phyloP scores from a whole-genome alignment of 1,140 invertebrate genomes.

The Thaumetopoea pityocampa region DNA sequence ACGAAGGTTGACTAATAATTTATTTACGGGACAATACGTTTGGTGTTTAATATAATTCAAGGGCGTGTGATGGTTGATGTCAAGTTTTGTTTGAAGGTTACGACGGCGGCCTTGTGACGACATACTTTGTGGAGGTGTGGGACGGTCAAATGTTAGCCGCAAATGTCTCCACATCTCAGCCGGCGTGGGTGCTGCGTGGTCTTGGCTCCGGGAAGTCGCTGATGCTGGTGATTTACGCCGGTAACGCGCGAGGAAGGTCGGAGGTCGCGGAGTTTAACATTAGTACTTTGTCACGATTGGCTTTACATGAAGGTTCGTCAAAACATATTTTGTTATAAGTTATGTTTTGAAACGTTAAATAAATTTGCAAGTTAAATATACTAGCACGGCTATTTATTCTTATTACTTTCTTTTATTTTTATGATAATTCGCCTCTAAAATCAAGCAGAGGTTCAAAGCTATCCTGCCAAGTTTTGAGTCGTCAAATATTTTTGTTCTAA shows the following conservation, averaged over 20 bases:
- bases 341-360: neutral
- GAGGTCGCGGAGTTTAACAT: conserved; percentile 70
- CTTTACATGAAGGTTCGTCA: conserved; percentile 56
- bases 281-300: conserved; percentile 52
- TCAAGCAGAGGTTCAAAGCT: too few species aligned
- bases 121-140: conserved; percentile 86
- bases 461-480: too few species aligned
- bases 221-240: conserved; percentile 77
- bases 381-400: too few species aligned
- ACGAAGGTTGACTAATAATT: neutral
- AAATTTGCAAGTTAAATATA: neutral
- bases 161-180: conserved; percentile 69
- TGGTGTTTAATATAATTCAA: neutral
- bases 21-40: neutral
- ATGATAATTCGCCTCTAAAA: too few species aligned
- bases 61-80: neutral
- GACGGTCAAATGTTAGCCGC: conserved; percentile 50
- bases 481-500: too few species aligned
- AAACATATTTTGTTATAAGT: conserved; percentile 4
- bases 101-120: conserved; percentile 90
- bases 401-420: too few species aligned
- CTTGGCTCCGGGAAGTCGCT: conserved; percentile 73
- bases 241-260: conserved; percentile 80
- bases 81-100: conserved; percentile 77
- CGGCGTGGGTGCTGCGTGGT: conserved; percentile 74